Percentiles rank a stretch among this genome's conserved stretches.
Conservation (phyloP, 2,113 vertebrate species). For the Speoplatyrhinus poulsoni region DNA sequence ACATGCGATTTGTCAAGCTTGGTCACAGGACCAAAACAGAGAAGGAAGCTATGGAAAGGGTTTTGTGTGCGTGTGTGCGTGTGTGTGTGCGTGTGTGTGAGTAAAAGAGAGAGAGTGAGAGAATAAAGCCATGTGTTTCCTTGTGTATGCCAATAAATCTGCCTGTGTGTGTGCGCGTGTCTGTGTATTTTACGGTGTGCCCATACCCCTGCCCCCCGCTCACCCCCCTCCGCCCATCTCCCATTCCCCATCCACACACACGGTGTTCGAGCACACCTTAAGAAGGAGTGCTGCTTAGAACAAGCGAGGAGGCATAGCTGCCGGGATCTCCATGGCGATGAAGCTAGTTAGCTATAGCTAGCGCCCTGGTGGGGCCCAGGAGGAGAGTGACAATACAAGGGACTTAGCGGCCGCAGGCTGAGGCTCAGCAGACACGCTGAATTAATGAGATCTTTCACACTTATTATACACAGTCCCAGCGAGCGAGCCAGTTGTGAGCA, state of each 20-base stretch:
- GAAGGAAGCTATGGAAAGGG: slow-evolving; percentile 40
- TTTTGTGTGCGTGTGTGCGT: slow-evolving; percentile 37
- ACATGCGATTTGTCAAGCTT: slow-evolving; percentile 97
- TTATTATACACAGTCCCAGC: slow-evolving; percentile 88
- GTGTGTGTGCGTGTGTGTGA: slow-evolving; percentile 5
- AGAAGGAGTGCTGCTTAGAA: slow-evolving; percentile 63
- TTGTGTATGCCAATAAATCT: not conserved
- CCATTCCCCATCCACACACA: not conserved
- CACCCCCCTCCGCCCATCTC: not conserved
- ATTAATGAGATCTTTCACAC: slow-evolving; percentile 99
- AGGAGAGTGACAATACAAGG: slow-evolving; percentile 97
- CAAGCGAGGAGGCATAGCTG: slow-evolving; percentile 89
- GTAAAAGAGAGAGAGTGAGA: not conserved
- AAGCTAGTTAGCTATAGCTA: slow-evolving; percentile 86
- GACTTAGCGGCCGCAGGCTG: slow-evolving; percentile 85
- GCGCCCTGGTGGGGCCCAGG: slow-evolving; percentile 90
- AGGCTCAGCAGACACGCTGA: slow-evolving; percentile 91
- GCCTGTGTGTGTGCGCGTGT: slow-evolving; percentile 3
- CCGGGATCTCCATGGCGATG: slow-evolving; percentile 94
- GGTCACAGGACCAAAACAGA: slow-evolving; percentile 88
- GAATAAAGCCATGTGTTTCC: slow-evolving; percentile 64
- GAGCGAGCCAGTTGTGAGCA: slow-evolving; percentile 25
- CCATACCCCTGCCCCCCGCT: not conserved
- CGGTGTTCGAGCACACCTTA: not conserved
- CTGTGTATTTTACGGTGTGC: slow-evolving; percentile 66